These are phyloP conservation scores for Blera fallax DNA, from an alignment of 2,888 invertebrate genomes.

Conservation along the genomic window DNA sequence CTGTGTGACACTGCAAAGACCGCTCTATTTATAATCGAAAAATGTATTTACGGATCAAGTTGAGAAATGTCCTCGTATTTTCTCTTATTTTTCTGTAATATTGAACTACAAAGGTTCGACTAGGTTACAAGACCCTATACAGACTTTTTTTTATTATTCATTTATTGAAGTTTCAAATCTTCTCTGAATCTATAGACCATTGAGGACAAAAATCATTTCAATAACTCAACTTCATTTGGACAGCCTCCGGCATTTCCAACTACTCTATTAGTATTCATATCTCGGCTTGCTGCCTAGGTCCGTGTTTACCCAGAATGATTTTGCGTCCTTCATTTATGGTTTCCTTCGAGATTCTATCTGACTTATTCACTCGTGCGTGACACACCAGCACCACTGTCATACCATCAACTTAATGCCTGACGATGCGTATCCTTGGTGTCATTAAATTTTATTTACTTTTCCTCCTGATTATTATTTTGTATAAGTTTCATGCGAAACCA, in stretches of 20 bases:
- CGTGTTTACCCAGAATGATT: not conserved
- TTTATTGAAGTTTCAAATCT: not conserved
- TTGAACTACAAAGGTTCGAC: too few relatives aligned
- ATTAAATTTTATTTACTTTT: slow-evolving; percentile 16
- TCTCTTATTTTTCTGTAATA: too few relatives aligned
- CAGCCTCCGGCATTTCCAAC: not conserved
- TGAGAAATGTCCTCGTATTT: too few relatives aligned
- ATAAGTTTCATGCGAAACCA: not conserved
- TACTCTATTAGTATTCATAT: slow-evolving; percentile 1
- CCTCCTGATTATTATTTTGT: not conserved
- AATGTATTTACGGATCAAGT: too few relatives aligned
- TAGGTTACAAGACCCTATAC: not conserved
- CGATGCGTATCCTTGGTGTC: not conserved
- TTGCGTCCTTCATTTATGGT: not conserved
- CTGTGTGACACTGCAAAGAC: too few relatives aligned
- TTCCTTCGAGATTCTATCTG: not conserved
- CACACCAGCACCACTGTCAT: not conserved
- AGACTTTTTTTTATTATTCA: too few relatives aligned
- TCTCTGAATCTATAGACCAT: not conserved
- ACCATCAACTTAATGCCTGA: not conserved
- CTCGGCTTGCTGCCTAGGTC: not conserved
- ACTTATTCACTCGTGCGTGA: not conserved
- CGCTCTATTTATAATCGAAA: too few relatives aligned
- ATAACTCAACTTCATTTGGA: not conserved
- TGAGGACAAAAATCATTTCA: not conserved